phyloP scores from a whole-genome alignment of 1,140 invertebrate genomes.

The Drosophila bipectinata region DNA sequence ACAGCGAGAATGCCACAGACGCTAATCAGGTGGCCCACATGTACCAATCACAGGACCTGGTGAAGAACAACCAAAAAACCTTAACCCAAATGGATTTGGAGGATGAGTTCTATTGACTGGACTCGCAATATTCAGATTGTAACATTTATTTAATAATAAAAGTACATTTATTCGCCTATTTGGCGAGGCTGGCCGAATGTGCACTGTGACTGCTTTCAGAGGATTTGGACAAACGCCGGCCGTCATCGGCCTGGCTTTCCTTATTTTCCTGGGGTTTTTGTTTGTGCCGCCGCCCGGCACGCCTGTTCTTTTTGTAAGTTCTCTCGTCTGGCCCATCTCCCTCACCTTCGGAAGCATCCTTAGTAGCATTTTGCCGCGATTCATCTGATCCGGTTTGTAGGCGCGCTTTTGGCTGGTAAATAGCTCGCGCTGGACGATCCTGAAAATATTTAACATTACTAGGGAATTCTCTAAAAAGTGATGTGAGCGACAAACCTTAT shows the following conservation, averaged over 20 bases:
- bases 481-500: constrained; percentile 76
- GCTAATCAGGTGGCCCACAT: constrained; percentile 92
- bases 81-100: constrained; percentile 48
- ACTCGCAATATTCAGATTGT: not conserved
- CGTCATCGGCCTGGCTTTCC: constrained; percentile 15
- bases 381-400: constrained; percentile 51
- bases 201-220: constrained; percentile 60
- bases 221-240: constrained; percentile 52
- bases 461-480: not conserved
- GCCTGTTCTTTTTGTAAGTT: constrained; percentile 34
- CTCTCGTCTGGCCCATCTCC: constrained; percentile 26
- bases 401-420: constrained; percentile 80
- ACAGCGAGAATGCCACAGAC: constrained; percentile 95
- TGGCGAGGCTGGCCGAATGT: constrained; percentile 24
- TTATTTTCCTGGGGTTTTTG: constrained; percentile 33
- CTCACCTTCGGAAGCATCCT: constrained; percentile 37
- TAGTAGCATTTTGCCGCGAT: constrained; percentile 27
- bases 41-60: constrained; percentile 96
- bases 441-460: constrained; percentile 23
- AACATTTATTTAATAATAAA: constrained; percentile 39
- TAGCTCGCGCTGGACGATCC: constrained; percentile 82
- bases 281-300: constrained; percentile 55
- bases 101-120: constrained; percentile 65
- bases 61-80: constrained; percentile 89
- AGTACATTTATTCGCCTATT: constrained; percentile 28